A percentile compares a stretch with the other conserved stretches of the same genome.
Conservation (phyloP, 2,888 invertebrate genomes). For the Pachycephus smyrnensis region DNA sequence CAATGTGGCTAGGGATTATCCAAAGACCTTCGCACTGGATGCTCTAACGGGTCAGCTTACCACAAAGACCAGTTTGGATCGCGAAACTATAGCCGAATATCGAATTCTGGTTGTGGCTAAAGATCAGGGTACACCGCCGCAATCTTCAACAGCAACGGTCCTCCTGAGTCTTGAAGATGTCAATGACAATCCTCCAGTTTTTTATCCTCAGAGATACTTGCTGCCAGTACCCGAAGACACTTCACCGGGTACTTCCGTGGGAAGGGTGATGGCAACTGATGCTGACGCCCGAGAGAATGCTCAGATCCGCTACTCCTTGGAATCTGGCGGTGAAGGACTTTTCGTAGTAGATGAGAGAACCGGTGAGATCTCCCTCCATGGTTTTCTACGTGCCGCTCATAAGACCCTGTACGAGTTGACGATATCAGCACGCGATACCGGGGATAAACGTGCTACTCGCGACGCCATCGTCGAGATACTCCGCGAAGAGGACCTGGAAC, state of each 20-base stretch:
- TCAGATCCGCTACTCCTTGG: conserved; percentile 81
- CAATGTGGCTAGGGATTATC: conserved; percentile 82
- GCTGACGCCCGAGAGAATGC: conserved; percentile 91
- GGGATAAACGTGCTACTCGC: conserved; percentile 78
- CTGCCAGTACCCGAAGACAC: conserved; percentile 79
- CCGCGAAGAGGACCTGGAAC: conserved; percentile 78
- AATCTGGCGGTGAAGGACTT: conserved; percentile 82
- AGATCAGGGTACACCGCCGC: conserved; percentile 91
- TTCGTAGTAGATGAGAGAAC: conserved; percentile 84
- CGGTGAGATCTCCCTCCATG: conserved; percentile 79
- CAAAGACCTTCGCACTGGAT: conserved; percentile 87
- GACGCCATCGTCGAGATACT: conserved; percentile 87
- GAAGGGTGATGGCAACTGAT: conserved; percentile 86
- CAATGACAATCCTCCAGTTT: conserved; percentile 92
- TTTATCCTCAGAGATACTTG: conserved; percentile 91
- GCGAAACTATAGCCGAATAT: conserved; percentile 83
- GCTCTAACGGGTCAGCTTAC: conserved; percentile 87
- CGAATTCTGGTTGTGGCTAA: conserved; percentile 87
- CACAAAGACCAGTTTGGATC: conserved; percentile 81
- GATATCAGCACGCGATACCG: conserved; percentile 85
- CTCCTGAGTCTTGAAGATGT: conserved; percentile 84
- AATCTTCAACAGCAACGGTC: conserved; percentile 91
- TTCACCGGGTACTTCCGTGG: conserved; percentile 74
- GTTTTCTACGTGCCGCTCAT: conserved; percentile 74
- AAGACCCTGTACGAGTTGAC: conserved; percentile 80